Evolutionary conservation across 2,113 vertebrate genomes (phyloP), one percentile per base, ranked within the genome.

Genomic region (Elgaria multicarinata): DNA sequence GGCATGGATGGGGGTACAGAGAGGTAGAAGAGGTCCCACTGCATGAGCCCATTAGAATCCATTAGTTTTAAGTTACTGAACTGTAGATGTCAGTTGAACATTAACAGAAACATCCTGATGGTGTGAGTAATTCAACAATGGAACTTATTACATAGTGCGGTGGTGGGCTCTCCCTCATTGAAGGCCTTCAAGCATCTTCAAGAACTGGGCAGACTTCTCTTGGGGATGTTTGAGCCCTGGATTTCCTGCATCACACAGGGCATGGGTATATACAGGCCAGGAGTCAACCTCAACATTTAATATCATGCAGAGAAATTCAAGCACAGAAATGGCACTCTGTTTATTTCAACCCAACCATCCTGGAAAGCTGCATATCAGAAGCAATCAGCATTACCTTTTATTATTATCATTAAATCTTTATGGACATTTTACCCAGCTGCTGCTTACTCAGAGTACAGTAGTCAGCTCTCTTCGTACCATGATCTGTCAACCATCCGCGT

Each of bases 371-470:
- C 31, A 67, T 77, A 62, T 64, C 55, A 77, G 55, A 67, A 87
- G 79, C 18, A 10, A 89, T 33, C 55, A 46, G 62, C 81, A 55
- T 44, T 77, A 42, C n/a, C 64, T 69, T 85, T 84, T 53, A 89
- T 69, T 62, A 77, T 33, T 42, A 22, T 78, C 82, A 85, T 85
- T 85, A 85, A 78, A 89, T 42, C 62, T 85, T 78, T 78, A 89
- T 78, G 62, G 88, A 84, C 72, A 89, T 67, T 84, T 89, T 83
- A 89, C 81, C n/a, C 84, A 89, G 42, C 71, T 84, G 81, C 44
- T 78, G n/a, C 62, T 89, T 78, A 88, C 67, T 82, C n/a, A 55
- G 62, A 33, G 74, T 78, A 67, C 39, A 50, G 74, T 24, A 71
- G 74, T 78, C 82, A 55, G 82, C 88, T 89, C 42, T 85, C 74